Evolutionary conservation across 2,797 vertebrate genomes (phyloP).

Genomic region (Acomys russatus): DNA sequence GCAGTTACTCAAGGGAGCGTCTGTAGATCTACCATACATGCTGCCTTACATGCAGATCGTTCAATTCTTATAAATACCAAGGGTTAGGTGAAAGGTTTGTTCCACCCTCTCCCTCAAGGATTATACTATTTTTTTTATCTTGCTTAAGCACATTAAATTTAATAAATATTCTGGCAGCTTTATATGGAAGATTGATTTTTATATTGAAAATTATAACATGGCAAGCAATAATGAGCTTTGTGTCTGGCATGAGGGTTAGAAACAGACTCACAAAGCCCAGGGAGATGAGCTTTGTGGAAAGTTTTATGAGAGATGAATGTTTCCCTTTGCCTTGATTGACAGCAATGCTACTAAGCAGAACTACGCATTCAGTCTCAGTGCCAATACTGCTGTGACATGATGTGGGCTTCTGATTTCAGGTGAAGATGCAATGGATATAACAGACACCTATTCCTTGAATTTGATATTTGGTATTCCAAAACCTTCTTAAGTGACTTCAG

Average conservation of each 20-base stretch:
- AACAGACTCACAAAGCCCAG: slow-evolving; percentile 13
- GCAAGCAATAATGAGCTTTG: slow-evolving; percentile 29
- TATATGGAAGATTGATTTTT: slow-evolving; percentile 53
- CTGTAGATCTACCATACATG: neutral
- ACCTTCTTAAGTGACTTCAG: neutral
- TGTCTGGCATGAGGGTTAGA: slow-evolving; percentile 46
- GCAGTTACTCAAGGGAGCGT: neutral
- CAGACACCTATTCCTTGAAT: neutral
- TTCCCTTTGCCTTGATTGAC: slow-evolving; percentile 21
- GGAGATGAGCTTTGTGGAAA: slow-evolving; percentile 34
- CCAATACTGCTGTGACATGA: neutral
- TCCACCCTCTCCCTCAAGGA: neutral
- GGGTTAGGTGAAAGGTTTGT: neutral
- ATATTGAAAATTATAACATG: slow-evolving; percentile 37
- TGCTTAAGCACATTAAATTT: neutral
- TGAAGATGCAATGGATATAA: neutral
- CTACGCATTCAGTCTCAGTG: neutral
- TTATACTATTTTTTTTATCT: slow-evolving; percentile 51
- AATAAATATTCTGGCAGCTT: slow-evolving; percentile 50
- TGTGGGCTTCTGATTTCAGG: neutral
- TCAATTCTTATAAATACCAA: neutral
- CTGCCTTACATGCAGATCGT: neutral
- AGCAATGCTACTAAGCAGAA: slow-evolving; percentile 38
- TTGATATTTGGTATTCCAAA: neutral
- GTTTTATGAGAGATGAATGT: slow-evolving; percentile 54